A percentile compares a stretch with the other conserved stretches of the same genome.
phyloP scores from a whole-genome alignment of 2,888 invertebrate species.

The Hyppa rectilinea region DNA sequence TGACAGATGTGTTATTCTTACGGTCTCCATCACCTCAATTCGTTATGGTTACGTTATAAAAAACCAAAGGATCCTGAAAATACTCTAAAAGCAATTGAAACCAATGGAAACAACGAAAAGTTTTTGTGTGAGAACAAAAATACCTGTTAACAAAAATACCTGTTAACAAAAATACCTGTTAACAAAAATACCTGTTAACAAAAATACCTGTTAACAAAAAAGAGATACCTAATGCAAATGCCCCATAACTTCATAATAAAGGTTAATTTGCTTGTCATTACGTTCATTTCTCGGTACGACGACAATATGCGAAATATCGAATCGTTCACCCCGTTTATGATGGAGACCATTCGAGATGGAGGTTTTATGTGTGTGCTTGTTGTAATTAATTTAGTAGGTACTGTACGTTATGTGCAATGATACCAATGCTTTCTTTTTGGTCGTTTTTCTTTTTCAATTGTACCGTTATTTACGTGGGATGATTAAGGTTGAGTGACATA shows the following conservation, averaged over 20 bases:
- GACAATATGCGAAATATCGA: constrained; percentile 81
- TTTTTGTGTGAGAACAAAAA: constrained; percentile 20
- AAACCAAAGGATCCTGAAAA: neutral
- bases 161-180: constrained; percentile 45
- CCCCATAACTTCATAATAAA: constrained; percentile 73
- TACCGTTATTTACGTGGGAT: constrained; percentile 37
- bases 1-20: neutral
- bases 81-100: neutral
- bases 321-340: constrained; percentile 86
- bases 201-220: constrained; percentile 50
- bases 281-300: constrained; percentile 78
- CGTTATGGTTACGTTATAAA: neutral
- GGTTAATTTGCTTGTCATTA: constrained; percentile 83
- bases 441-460: constrained; percentile 31
- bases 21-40: neutral
- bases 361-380: constrained; percentile 75
- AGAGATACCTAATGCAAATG: constrained; percentile 24
- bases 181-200: too few species aligned
- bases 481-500: constrained; percentile 4
- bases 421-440: constrained; percentile 36
- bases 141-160: constrained; percentile 54
- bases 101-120: neutral
- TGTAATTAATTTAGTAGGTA: constrained; percentile 80
- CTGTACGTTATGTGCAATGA: constrained; percentile 61
- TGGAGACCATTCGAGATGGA: constrained; percentile 69